Percentiles rank a stretch among this genome's conserved stretches.
These are phyloP conservation scores for Drosophila kepulauana DNA, from an alignment of 1,140 invertebrate species.

Conservation along the genomic window DNA sequence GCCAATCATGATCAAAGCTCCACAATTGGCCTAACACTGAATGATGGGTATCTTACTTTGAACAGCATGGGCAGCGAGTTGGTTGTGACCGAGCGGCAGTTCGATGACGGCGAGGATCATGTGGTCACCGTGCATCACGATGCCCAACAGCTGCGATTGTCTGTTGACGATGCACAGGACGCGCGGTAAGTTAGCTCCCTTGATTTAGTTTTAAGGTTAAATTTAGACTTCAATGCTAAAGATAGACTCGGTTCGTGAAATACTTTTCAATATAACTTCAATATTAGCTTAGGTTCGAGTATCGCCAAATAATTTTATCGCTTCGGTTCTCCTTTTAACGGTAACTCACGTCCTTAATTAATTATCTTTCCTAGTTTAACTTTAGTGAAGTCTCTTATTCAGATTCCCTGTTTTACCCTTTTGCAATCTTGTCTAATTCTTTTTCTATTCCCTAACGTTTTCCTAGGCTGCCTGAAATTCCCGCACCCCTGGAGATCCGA, in stretches of 20 bases:
- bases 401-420: no score
- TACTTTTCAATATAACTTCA: no score
- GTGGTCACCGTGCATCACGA: constrained; percentile 94
- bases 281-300: no score
- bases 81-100: constrained; percentile 87
- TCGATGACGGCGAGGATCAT: constrained; percentile 97
- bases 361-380: no score
- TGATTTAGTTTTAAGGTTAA: no score
- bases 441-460: neutral
- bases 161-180: constrained; percentile 93
- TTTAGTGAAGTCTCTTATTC: no score
- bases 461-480: constrained; percentile 71
- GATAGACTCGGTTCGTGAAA: no score
- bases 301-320: no score
- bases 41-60: constrained; percentile 89
- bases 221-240: no score
- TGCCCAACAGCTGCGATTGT: constrained; percentile 88
- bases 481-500: constrained; percentile 87
- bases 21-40: constrained; percentile 89
- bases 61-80: constrained; percentile 89
- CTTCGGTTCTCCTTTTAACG: no score
- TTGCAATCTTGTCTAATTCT: neutral
- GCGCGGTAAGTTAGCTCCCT: constrained; percentile 86
- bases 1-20: constrained; percentile 88
- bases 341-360: no score